Evolutionary conservation across 2,797 vertebrate species (phyloP), one percentile per base, ranked within the genome.

Genomic region (Eurystomus glaucurus): DNA sequence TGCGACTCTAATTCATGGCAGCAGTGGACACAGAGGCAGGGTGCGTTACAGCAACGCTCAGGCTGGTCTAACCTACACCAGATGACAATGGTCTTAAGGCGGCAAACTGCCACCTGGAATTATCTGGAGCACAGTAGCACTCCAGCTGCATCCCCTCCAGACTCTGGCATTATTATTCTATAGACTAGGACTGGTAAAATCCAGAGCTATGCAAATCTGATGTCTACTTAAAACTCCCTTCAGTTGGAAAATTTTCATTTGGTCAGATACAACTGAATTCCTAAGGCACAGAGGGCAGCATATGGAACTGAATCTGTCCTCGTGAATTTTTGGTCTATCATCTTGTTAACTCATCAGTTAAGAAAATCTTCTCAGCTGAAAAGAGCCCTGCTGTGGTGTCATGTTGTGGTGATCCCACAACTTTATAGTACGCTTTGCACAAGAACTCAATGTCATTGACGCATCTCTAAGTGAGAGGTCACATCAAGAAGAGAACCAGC

Each of bases 381-480:
- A 71, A 71, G 58, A 85, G 16, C 31, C 48, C 58, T 48, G 58
- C 39, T 93, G 22, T 65, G 52, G 75, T 96, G 85, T 95, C 79
- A 89, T 12, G 3, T 37, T 92, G 28, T 82, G 76, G 90, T 48
- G 85, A 97, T 95, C 95, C 93, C 88, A 78, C 79, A 85, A 31
- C 85, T 87, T 93, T 35, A 76, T 31, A 83, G 80, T 76, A 79
- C 54, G 1, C 70, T 95, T 92, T 94, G 91, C 96, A 89, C 94
- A 93, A 75, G 89, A 95, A 96, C 96, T 95, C 80, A 77, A 57
- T 93, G 96, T 97, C 97, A 97, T 68, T 96, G 97, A 94, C 77
- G n/a, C 77, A 96, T 97, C 93, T 89, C 65, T 74, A 62, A 96
- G 88, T 64, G 86, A 96, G 84, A 97, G 97, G 97, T 98, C 97